A percentile compares a stretch with the other conserved stretches of the same genome.
Conservation (phyloP, 1,140 invertebrate genomes). For the Steinernema feltiae region DNA sequence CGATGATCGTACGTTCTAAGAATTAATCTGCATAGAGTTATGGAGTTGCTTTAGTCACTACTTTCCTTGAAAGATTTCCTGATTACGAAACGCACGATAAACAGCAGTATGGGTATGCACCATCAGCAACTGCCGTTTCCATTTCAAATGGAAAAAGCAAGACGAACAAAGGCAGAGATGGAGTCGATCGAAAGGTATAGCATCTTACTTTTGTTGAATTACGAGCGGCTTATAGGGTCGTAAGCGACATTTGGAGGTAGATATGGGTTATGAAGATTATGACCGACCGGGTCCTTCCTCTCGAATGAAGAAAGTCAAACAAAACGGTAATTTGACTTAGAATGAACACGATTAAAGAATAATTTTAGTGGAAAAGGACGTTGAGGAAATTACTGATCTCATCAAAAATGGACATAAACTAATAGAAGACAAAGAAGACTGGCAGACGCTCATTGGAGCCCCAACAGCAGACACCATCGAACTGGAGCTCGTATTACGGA, state of each 20-base stretch:
- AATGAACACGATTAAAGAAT: background rate
- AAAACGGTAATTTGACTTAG: background rate
- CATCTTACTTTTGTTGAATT: background rate
- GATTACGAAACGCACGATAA: slow-evolving; percentile 44
- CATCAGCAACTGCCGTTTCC: background rate
- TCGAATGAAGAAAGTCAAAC: background rate
- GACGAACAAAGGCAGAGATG: background rate
- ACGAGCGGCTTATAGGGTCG: background rate
- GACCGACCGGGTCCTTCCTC: slow-evolving; percentile 5
- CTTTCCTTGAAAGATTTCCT: slow-evolving; percentile 46
- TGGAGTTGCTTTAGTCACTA: slow-evolving; percentile 41
- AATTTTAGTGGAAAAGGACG: slow-evolving; percentile 17
- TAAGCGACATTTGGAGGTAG: background rate
- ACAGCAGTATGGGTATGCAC: slow-evolving; percentile 15
- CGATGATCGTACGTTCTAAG: slow-evolving; percentile 60
- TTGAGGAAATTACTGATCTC: background rate
- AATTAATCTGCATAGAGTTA: no score
- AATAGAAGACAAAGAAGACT: slow-evolving; percentile 18
- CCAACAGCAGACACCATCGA: slow-evolving; percentile 15
- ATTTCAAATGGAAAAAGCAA: no score
- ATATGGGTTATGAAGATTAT: no score
- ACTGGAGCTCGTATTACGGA: slow-evolving; percentile 21
- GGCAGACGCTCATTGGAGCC: slow-evolving; percentile 15
- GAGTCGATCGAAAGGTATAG: background rate
- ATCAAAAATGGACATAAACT: slow-evolving; percentile 21